A percentile compares a stretch with the other conserved stretches of the same genome.
Evolutionary conservation across 2,797 vertebrate species (phyloP).

Genomic region (Falco biarmicus): DNA sequence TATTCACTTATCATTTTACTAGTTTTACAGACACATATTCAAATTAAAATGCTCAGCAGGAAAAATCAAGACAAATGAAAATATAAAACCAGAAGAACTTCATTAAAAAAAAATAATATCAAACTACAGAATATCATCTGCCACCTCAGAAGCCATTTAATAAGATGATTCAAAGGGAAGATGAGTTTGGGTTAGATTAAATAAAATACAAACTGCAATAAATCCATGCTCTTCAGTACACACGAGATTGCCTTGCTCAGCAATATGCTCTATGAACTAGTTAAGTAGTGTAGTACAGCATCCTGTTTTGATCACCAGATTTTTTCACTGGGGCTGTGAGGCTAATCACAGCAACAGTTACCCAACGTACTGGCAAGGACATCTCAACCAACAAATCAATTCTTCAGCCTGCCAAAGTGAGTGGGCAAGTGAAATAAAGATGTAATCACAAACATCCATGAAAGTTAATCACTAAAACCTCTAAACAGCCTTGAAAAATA

Average conservation of each 20-base stretch:
- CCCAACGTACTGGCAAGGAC: background rate
- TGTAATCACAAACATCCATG: background rate
- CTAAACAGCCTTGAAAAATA: background rate
- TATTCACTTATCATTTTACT: background rate
- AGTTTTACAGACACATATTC: background rate
- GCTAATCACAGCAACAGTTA: background rate
- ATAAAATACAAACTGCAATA: background rate
- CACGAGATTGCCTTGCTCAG: background rate
- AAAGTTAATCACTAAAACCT: background rate
- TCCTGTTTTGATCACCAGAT: background rate
- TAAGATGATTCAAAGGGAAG: background rate
- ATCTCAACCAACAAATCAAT: background rate
- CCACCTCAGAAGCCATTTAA: background rate
- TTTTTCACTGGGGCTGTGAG: background rate
- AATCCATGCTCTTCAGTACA: background rate
- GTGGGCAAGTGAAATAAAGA: background rate
- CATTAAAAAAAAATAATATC: background rate
- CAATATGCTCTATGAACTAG: background rate
- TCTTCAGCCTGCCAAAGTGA: background rate
- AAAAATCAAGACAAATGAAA: background rate
- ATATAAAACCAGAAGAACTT: background rate
- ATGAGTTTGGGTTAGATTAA: background rate
- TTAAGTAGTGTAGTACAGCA: background rate
- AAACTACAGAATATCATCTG: background rate
- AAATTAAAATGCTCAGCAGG: background rate